phyloP scores from a whole-genome alignment of 2,797 vertebrate species.

The Bovichtus variegatus region DNA sequence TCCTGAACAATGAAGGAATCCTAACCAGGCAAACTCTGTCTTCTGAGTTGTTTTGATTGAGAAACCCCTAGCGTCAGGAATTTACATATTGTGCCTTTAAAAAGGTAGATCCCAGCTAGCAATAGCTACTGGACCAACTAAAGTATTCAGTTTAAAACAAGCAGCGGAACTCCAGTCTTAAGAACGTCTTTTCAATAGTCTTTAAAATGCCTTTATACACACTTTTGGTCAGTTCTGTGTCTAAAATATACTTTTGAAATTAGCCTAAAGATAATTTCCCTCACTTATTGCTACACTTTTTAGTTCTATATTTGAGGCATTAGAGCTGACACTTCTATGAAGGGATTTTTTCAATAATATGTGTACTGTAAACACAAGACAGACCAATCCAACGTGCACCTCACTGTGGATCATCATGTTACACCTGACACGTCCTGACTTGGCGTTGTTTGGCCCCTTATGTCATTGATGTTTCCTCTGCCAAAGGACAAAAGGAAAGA shows the following conservation, averaged over 20 bases:
- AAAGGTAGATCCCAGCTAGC: neutral
- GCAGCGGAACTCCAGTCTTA: neutral
- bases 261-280: neutral
- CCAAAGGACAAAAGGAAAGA: neutral
- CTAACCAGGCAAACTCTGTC: no score
- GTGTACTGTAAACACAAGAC: neutral
- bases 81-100: no score
- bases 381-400: neutral
- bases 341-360: neutral
- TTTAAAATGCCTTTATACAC: accelerated
- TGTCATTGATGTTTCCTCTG: constrained; percentile 26
- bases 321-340: neutral
- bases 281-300: neutral
- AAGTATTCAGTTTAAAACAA: neutral
- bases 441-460: neutral
- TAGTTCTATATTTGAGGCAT: neutral
- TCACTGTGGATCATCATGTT: neutral
- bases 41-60: no score
- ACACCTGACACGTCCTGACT: neutral
- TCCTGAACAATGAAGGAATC: no score
- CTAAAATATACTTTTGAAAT: neutral
- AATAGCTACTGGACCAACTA: neutral
- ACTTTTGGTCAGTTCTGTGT: neutral
- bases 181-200: neutral
- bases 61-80: no score